Evolutionary conservation across 2,888 invertebrate species (phyloP), one percentile per base, ranked within the genome.

Genomic region (Amphiduros pacificus): DNA sequence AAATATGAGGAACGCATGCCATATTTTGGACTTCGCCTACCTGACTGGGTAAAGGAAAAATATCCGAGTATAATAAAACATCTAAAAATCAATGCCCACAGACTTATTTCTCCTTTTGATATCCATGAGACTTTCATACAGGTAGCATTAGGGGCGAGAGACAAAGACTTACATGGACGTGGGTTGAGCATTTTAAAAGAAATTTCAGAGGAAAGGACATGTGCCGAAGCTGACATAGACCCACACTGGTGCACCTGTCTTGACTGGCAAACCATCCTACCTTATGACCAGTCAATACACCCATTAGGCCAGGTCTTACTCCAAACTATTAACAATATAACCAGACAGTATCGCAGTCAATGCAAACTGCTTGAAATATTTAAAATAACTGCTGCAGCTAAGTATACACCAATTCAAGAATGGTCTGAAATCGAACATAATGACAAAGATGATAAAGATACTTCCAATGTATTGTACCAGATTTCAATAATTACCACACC

Each of bases 221-320:
- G 95, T 79, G 87, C 88, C 3, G 89, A 93, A 79, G 96, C 96
- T 0, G 92, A 89, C 59, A 91, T 97, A 62, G 94, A 94, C 77
- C 90, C 94, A 0, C 96, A 97, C 79, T 97, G 96, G 96, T 97
- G 97, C 79, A 90, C 94, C 0, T 97, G 97, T 77, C 85, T 95
- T 0, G 87, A 88, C n/a, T 96, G 95, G 95, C 82, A 87, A 66
- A 85, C 87, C 55, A 83, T 93, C 0, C 81, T 87, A 1, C 63
- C 83, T 0, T 76, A 82, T 0, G 85, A 87, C 48, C 75, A 82
- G 0, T 77, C 86, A 11, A 87, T 87, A 11, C 64, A 77, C 1
- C 82, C 84, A 27, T 86, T 90, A 0, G 26, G 26, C 9, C 6
- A 2, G 1, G 27, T 27, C 2, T 40, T 55, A 0, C 73, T 83